Evolutionary conservation across 2,797 vertebrate genomes (phyloP).

Genomic region (Mycteria americana): DNA sequence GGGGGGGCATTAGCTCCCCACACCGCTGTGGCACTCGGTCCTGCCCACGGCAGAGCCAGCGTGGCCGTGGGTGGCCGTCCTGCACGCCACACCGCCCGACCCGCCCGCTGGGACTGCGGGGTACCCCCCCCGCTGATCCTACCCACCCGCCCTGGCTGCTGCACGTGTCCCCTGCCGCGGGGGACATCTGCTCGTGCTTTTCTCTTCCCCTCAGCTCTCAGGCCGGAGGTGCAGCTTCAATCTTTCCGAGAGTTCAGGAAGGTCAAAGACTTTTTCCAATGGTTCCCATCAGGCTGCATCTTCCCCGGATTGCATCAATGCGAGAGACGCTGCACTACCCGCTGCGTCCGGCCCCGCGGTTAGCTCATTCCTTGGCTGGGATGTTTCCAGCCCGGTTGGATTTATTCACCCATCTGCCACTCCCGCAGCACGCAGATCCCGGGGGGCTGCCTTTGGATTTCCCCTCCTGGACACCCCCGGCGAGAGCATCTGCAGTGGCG

Average conservation of each 20-base stretch:
- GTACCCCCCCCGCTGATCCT: neutral
- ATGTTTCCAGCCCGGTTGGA: neutral
- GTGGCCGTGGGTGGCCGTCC: neutral
- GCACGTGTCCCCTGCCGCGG: rapidly evolving
- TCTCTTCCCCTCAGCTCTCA: neutral
- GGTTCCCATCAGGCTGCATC: neutral
- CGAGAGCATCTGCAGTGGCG: neutral
- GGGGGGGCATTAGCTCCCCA: neutral
- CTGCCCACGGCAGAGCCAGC: neutral
- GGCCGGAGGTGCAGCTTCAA: neutral
- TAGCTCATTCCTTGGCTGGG: neutral
- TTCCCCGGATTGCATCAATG: neutral
- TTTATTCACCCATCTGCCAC: neutral
- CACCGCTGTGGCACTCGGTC: neutral
- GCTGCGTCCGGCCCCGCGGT: rapidly evolving
- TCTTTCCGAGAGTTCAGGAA: neutral
- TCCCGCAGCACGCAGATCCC: rapidly evolving
- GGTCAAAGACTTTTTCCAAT: slow-evolving; percentile 3
- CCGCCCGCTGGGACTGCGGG: rapidly evolving
- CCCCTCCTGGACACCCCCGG: neutral
- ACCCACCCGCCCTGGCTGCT: neutral
- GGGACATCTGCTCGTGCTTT: neutral
- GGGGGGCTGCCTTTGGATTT: neutral
- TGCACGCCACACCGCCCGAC: rapidly evolving
- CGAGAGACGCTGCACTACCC: neutral